phyloP scores from a whole-genome alignment of 2,113 vertebrate genomes.

The Malurus melanocephalus region DNA sequence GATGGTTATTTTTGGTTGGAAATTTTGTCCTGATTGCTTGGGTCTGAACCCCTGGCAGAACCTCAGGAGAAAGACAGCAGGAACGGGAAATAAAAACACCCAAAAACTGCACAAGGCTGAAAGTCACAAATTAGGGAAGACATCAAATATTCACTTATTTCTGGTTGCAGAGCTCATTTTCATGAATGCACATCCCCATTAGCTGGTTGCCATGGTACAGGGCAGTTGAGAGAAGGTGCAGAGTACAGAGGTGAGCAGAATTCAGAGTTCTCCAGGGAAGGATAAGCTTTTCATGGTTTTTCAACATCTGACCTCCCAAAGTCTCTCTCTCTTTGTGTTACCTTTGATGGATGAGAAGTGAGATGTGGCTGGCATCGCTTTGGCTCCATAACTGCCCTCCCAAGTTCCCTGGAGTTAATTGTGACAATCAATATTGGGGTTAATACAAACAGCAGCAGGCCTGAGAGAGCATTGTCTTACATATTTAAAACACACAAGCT shows the following conservation, averaged over 20 bases:
- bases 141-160: background rate
- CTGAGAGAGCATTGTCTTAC: background rate
- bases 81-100: background rate
- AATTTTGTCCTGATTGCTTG: background rate
- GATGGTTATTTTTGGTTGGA: background rate
- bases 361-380: background rate
- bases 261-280: background rate
- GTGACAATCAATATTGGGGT: background rate
- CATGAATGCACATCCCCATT: background rate
- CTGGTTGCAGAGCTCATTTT: constrained; percentile 25
- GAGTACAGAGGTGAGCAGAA: background rate
- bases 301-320: background rate
- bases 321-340: too few relatives aligned
- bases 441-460: background rate
- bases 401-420: background rate
- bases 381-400: background rate
- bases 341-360: background rate
- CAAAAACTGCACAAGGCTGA: rapidly evolving
- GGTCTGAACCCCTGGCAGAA: background rate
- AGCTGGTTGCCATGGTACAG: constrained; percentile 42
- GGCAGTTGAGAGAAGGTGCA: background rate
- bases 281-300: background rate
- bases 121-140: background rate
- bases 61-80: background rate
- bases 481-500: background rate